Evolutionary conservation across 2,113 vertebrate genomes (phyloP).

Genomic region (Pachyramphus minor): DNA sequence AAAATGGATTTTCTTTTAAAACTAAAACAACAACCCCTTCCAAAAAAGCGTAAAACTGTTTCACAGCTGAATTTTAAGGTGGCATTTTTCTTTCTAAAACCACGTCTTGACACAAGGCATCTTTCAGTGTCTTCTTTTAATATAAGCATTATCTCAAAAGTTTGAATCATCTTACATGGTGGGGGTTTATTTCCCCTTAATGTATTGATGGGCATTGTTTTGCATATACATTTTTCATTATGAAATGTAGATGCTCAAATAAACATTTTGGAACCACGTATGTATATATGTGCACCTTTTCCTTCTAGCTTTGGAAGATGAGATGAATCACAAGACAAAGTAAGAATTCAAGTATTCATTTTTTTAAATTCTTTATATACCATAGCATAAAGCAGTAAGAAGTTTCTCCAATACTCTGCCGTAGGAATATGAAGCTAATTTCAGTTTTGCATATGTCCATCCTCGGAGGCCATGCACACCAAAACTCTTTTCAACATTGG

Average conservation of each 20-base stretch:
- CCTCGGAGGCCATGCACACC: neutral
- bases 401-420: neutral
- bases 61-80: neutral
- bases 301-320: neutral
- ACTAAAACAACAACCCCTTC: neutral
- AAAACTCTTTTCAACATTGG: neutral
- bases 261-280: neutral
- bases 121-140: neutral
- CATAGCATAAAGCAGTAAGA: neutral
- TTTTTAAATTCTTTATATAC: neutral
- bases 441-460: neutral
- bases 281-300: neutral
- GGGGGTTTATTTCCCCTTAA: fast-evolving
- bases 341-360: neutral
- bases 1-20: neutral
- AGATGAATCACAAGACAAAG: neutral
- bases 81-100: neutral
- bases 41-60: neutral
- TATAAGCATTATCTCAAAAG: neutral
- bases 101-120: neutral
- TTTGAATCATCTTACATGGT: neutral
- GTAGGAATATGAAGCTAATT: neutral
- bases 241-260: neutral
- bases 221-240: neutral
- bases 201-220: neutral